These are phyloP conservation scores for Capra hircus DNA, from an alignment of 2,113 vertebrate species.

Conservation along the genomic window DNA sequence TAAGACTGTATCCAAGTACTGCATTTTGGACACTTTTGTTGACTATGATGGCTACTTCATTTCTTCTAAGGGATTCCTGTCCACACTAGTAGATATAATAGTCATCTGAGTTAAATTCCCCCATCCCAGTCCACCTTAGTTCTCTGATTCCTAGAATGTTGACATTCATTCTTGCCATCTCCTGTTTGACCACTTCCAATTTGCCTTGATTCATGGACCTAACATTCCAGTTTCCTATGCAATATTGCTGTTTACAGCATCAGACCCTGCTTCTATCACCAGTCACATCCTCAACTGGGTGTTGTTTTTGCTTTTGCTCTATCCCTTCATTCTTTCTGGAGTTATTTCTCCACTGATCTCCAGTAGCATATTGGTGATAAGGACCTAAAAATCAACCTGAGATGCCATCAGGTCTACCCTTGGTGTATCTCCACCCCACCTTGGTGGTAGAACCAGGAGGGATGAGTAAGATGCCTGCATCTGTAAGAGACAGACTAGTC, in stretches of 20 bases:
- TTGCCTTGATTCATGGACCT: not conserved
- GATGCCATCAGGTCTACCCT: not conserved
- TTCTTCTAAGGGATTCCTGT: not conserved
- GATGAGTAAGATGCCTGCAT: not conserved
- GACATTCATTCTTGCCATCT: not conserved
- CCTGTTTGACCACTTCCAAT: not conserved
- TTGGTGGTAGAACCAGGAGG: not conserved
- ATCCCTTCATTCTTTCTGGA: not conserved
- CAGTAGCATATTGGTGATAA: not conserved
- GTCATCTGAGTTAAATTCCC: not conserved
- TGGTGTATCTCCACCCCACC: not conserved
- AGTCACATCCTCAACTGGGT: not conserved
- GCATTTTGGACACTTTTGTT: not conserved
- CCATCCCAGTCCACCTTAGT: not conserved
- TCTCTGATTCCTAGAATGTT: not conserved
- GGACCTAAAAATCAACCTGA: not conserved
- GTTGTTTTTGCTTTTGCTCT: not conserved
- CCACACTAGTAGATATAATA: not conserved
- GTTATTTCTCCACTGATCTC: not conserved
- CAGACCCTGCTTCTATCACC: not conserved
- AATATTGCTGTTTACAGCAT: not conserved
- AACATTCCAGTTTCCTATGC: not conserved
- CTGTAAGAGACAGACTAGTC: not conserved
- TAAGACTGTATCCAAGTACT: not conserved
- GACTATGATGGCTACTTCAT: not conserved